Evolutionary conservation across 2,888 invertebrate species (phyloP), one percentile per base, ranked within the genome.

Genomic region (Enchytraeus crypticus): DNA sequence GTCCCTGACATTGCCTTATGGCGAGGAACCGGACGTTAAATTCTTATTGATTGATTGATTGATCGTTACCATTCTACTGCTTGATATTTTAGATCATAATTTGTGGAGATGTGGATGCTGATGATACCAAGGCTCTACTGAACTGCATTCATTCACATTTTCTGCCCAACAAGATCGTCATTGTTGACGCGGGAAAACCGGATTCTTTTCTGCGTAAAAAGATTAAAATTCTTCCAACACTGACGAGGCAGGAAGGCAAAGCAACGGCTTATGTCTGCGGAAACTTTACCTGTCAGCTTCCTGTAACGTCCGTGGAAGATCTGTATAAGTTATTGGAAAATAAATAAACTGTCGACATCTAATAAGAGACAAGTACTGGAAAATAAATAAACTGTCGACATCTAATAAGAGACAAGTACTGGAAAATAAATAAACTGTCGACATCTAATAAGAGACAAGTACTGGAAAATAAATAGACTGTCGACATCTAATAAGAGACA

Each of bases 181-280:
- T 87, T 56, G 80, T 88, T 5, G 84, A 84, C 23, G 83, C 84
- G 56, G 76, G 78, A 2, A 64, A 65, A n/a, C 66, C 72, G 11
- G 75, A 74, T 34, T 76, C 76, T 34, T 71, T 81, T 60, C 67
- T 84, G 47, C 72, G 77, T 34, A 71, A 75, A 3, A 78, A 77
- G 60, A 77, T 81, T 51, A 75, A 78, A 79, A 53, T 69, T 18
- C 55, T 70, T 29, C 45, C 56, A 23, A 63, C 64, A 8, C 60
- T 73, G 71, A 80, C 82, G 54, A 80, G 82, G 3, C 77, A 83
- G 0, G 83, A 84, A 30, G 86, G 85, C 29, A 83, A 83, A 58
- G 84, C 88, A 0, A 85, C 87, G 0, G 89, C 87, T 27, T 89
- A 87, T 76, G 87, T 89, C n/a, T 90, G 90, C 74, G 83, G 86